Conservation (phyloP, 1,140 invertebrate genomes). For the Brachionus paranguensis region DNA sequence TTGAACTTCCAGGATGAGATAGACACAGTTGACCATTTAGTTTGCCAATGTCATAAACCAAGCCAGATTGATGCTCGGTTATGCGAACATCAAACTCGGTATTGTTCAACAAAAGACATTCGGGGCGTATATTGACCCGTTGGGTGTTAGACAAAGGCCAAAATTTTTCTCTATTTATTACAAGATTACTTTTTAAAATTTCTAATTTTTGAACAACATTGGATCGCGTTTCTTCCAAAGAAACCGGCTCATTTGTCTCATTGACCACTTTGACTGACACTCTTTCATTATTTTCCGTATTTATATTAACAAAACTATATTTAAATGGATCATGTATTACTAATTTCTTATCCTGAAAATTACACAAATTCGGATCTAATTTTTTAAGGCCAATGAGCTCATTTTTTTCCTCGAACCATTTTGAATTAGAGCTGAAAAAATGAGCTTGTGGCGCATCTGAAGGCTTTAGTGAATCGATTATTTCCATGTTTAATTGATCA, state of each 20-base stretch:
- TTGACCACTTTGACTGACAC: not conserved
- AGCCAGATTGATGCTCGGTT: not conserved
- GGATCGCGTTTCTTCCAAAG: not conserved
- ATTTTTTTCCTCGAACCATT: not conserved
- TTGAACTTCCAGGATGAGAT: not conserved
- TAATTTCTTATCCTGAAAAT: not conserved
- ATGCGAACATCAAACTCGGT: constrained; percentile 10
- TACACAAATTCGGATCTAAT: not conserved
- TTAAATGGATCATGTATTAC: not conserved
- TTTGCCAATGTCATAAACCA: not conserved
- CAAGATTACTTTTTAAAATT: constrained; percentile 4
- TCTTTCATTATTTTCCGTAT: not conserved
- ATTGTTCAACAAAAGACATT: not conserved
- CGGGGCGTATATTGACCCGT: not conserved
- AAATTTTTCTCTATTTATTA: not conserved
- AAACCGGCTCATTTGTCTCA: not conserved
- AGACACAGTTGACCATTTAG: not conserved
- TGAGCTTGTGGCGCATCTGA: not conserved
- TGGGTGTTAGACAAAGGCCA: constrained; percentile 18
- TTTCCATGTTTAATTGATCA: not conserved
- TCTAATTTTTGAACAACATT: not conserved
- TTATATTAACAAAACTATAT: not conserved
- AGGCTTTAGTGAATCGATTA: not conserved
- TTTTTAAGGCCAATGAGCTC: not conserved
- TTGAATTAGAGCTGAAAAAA: not conserved